phyloP scores from a whole-genome alignment of 2,888 invertebrate genomes.

The Pyrocoelia pectoralis region DNA sequence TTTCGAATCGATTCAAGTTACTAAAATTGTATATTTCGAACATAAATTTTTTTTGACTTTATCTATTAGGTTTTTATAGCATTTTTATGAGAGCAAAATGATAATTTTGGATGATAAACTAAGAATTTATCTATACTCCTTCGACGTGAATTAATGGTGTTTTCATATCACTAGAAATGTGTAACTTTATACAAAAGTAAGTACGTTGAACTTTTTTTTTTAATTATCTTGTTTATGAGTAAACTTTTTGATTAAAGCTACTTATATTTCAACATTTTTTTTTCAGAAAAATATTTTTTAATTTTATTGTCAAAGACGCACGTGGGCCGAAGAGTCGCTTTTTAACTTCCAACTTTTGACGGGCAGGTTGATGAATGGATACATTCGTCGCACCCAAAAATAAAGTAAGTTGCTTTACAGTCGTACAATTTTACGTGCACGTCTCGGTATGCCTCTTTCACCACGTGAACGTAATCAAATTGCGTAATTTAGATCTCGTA shows the following conservation, averaged over 20 bases:
- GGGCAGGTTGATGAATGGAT: conserved; percentile 48
- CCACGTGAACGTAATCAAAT: background rate
- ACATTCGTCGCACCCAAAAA: conserved; percentile 48
- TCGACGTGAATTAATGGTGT: background rate
- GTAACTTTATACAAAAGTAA: conserved; percentile 6
- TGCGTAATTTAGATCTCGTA: no score
- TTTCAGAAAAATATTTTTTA: conserved; percentile 16
- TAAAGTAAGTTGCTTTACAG: conserved; percentile 48
- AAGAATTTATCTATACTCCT: background rate
- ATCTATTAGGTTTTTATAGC: background rate
- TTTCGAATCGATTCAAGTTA: background rate
- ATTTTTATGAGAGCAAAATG: conserved; percentile 1
- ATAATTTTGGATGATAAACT: background rate
- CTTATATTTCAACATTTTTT: background rate
- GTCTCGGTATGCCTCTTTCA: conserved; percentile 19
- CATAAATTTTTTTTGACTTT: background rate
- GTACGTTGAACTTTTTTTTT: conserved; percentile 4
- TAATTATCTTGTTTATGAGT: conserved; percentile 5
- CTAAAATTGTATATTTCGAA: background rate
- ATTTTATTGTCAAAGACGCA: conserved; percentile 32
- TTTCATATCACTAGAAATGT: background rate
- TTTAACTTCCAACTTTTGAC: conserved; percentile 42
- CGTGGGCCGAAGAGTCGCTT: conserved; percentile 34
- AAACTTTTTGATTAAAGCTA: conserved; percentile 6
- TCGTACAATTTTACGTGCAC: conserved; percentile 48